Evolutionary conservation across 2,888 invertebrate species (phyloP).

Genomic region (Aphidius colemani): DNA sequence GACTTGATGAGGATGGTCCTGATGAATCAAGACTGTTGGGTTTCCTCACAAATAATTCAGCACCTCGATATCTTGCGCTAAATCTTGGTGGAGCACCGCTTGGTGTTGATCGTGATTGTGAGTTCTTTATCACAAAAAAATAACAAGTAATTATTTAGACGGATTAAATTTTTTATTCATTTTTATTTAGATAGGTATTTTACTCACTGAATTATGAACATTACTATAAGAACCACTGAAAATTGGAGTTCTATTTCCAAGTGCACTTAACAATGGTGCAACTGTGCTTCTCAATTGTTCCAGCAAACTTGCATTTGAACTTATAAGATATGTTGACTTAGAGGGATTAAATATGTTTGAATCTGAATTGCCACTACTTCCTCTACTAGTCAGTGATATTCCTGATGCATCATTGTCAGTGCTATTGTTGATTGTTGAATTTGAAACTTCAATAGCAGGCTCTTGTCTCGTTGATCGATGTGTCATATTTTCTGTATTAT

Average conservation of each 20-base stretch:
- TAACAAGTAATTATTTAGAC: conserved; percentile 8
- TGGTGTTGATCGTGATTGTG: conserved; percentile 50
- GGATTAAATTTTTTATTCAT: no score
- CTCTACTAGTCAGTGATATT: conserved; percentile 42
- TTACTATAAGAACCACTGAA: conserved; percentile 50
- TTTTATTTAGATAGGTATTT: not conserved
- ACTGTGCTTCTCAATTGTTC: conserved; percentile 56
- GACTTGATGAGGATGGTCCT: conserved; percentile 46
- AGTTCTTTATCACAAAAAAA: conserved; percentile 43
- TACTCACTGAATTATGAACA: conserved; percentile 49
- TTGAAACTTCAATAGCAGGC: conserved; percentile 42
- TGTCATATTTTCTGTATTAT: conserved; percentile 31
- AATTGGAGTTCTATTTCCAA: conserved; percentile 51
- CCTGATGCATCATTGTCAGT: conserved; percentile 34
- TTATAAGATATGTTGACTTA: conserved; percentile 44
- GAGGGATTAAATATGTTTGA: conserved; percentile 55
- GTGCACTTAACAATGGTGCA: conserved; percentile 51
- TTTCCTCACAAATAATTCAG: conserved; percentile 53
- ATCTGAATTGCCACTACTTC: conserved; percentile 40
- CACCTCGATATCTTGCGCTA: conserved; percentile 56
- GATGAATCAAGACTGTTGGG: conserved; percentile 48
- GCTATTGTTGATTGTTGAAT: conserved; percentile 33
- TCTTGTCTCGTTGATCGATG: conserved; percentile 47
- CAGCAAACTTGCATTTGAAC: conserved; percentile 46
- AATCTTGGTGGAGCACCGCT: conserved; percentile 53